Percentiles rank a stretch among this genome's conserved stretches.
These are phyloP conservation scores for Crax fasciolata DNA, from an alignment of 2,797 vertebrate genomes.

Conservation along the genomic window DNA sequence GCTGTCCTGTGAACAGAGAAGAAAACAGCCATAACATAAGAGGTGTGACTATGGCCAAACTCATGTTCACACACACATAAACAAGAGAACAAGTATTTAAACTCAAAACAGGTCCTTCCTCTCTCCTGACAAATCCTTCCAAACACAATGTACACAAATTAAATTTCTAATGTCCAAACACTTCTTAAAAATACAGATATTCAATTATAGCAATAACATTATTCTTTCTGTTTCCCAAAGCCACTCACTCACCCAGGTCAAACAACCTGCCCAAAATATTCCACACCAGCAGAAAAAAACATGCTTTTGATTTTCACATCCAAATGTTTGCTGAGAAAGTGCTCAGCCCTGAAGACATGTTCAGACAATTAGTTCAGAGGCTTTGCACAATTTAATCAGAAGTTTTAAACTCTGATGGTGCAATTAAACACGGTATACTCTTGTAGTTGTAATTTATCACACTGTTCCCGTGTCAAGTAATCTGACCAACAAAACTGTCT, in stretches of 20 bases:
- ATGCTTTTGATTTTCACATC: background rate
- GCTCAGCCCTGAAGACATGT: conserved; percentile 29
- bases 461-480: background rate
- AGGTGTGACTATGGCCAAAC: background rate
- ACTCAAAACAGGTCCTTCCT: background rate
- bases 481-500: conserved; percentile 31
- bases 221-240: background rate
- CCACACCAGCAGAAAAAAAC: background rate
- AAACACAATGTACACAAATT: background rate
- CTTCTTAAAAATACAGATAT: background rate
- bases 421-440: conserved; percentile 60
- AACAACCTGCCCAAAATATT: background rate
- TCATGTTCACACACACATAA: background rate
- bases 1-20: background rate
- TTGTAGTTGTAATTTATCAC: conserved; percentile 51
- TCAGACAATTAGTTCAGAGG: conserved; percentile 53
- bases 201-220: background rate
- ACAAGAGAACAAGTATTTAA: background rate
- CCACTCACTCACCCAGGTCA: background rate
- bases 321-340: background rate
- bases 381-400: conserved; percentile 61
- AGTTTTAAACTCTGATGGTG: conserved; percentile 57
- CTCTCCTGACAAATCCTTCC: background rate
- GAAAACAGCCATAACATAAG: background rate
- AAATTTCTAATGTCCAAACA: background rate